Conservation (phyloP, 2,888 invertebrate genomes). For the Oscheius sp. region DNA sequence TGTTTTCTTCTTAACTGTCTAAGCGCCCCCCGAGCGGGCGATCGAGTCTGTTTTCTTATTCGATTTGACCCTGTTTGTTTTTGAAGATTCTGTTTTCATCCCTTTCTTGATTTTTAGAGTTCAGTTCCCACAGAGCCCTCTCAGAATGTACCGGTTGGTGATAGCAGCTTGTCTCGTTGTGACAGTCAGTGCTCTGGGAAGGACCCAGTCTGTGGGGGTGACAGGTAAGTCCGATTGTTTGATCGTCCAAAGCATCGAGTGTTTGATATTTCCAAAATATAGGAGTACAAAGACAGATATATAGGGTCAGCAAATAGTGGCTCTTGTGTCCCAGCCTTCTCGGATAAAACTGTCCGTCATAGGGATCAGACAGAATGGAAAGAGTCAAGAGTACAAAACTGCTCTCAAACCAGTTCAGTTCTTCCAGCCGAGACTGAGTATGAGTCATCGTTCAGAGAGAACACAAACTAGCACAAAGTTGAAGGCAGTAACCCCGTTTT, state of each 20-base stretch:
- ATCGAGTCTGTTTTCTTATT: background rate
- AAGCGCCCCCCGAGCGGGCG: background rate
- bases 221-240: constrained; percentile 29
- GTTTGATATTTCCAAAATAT: too few relatives aligned
- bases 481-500: too few relatives aligned
- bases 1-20: constrained; percentile 16
- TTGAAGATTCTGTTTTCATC: background rate
- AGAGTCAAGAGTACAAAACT: too few relatives aligned
- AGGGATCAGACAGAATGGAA: too few relatives aligned
- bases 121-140: background rate
- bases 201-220: constrained; percentile 54
- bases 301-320: too few relatives aligned
- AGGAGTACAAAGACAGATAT: too few relatives aligned
- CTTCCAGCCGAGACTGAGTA: too few relatives aligned
- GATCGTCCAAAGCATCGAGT: background rate
- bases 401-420: too few relatives aligned
- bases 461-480: too few relatives aligned
- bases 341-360: too few relatives aligned
- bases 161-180: background rate
- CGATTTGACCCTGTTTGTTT: background rate
- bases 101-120: background rate
- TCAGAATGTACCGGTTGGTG: constrained; percentile 12
- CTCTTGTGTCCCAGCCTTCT: too few relatives aligned
- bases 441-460: too few relatives aligned
- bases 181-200: constrained; percentile 39